Conservation (phyloP, 2,797 vertebrate genomes). For the Hippoglossus hippoglossus region DNA sequence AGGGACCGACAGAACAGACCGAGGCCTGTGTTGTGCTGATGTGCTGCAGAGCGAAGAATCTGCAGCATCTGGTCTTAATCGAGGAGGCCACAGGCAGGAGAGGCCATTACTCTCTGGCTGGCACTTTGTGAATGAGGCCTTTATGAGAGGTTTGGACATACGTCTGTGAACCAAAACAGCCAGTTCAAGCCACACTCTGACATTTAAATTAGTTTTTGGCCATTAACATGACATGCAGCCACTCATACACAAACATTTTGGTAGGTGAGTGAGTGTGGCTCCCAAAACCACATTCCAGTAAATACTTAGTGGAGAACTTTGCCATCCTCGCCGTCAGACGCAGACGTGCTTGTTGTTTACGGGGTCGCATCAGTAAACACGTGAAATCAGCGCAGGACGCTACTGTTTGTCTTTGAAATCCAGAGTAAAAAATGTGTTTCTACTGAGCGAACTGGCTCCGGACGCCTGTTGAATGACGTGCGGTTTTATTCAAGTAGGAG, state of each 20-base stretch:
- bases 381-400: background rate
- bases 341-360: background rate
- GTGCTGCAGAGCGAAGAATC: slow-evolving; percentile 37
- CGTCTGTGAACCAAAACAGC: slow-evolving; percentile 38
- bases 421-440: background rate
- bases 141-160: slow-evolving; percentile 68
- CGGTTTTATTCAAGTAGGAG: background rate
- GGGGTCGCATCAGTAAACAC: background rate
- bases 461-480: background rate
- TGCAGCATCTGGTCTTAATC: slow-evolving; percentile 74
- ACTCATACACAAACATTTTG: slow-evolving; percentile 21
- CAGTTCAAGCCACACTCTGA: slow-evolving; percentile 38
- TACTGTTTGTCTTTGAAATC: background rate
- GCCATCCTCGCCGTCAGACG: background rate
- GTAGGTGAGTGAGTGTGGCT: slow-evolving; percentile 19
- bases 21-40: slow-evolving; percentile 1
- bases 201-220: slow-evolving; percentile 52
- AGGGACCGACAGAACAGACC: slow-evolving; percentile 18
- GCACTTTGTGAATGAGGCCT: slow-evolving; percentile 70
- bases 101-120: slow-evolving; percentile 48
- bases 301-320: slow-evolving; percentile 1
- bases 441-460: background rate
- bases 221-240: slow-evolving; percentile 7
- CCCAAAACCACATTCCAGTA: slow-evolving; percentile 11
- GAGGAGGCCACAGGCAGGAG: slow-evolving; percentile 46